phyloP scores from a whole-genome alignment of 1,140 invertebrate species.

The Rhagoletis pomonella region DNA sequence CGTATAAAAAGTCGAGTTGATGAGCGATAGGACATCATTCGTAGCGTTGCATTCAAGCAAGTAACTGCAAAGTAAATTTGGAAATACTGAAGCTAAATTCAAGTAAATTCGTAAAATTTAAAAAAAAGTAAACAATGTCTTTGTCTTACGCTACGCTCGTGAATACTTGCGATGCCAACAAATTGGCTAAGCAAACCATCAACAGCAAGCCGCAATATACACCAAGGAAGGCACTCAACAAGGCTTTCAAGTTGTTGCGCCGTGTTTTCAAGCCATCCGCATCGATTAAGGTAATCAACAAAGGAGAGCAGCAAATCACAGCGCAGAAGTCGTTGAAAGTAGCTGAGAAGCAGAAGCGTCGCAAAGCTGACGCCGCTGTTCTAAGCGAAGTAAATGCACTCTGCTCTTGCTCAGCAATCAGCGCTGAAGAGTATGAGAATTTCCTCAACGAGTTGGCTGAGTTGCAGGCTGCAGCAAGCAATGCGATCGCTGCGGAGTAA shows the following conservation, averaged over 20 bases:
- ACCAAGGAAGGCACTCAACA: conserved; percentile 12
- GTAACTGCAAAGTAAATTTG: not conserved
- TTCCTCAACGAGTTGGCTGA: conserved; percentile 50
- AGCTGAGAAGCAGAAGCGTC: not conserved
- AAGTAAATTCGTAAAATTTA: conserved; percentile 5
- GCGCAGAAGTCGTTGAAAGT: not conserved
- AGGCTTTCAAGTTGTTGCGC: conserved; percentile 39
- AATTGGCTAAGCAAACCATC: not conserved
- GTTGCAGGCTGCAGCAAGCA: not conserved
- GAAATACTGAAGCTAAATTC: not conserved
- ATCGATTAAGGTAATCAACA: conserved; percentile 12
- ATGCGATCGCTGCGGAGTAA: not conserved
- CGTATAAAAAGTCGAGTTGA: not conserved
- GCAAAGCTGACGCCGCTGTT: not conserved
- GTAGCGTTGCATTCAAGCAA: not conserved
- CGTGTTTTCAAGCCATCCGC: conserved; percentile 37
- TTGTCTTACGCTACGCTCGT: not conserved
- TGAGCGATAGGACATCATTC: not conserved
- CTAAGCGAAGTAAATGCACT: not conserved
- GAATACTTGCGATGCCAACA: not conserved
- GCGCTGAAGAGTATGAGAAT: conserved; percentile 54
- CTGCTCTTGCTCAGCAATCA: not conserved
- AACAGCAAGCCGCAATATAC: conserved; percentile 50
- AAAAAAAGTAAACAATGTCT: not conserved
- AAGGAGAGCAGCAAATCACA: not conserved